phyloP scores from a whole-genome alignment of 53 echinoderm and acorn worm species.

The Echinarachnius parma region DNA sequence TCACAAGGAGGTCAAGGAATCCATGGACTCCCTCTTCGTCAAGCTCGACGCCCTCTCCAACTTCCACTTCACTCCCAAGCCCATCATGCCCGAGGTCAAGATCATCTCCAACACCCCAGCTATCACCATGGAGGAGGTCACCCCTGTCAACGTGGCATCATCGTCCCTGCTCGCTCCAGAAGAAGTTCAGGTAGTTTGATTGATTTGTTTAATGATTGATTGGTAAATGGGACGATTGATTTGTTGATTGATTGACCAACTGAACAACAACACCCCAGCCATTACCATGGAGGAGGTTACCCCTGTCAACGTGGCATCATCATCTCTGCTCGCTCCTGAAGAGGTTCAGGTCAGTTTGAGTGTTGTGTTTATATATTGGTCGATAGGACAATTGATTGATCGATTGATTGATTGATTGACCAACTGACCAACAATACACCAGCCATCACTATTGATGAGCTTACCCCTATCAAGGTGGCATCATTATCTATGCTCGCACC shows the following conservation, averaged over 20 bases:
- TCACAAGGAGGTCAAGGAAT: conserved; percentile 84
- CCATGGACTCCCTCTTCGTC: conserved; percentile 91
- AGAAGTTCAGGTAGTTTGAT: conserved; percentile 90
- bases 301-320: conserved; percentile 73
- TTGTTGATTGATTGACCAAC: too few species aligned
- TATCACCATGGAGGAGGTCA: conserved; percentile 92
- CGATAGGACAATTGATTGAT: too few species aligned
- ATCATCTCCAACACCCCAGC: conserved; percentile 87
- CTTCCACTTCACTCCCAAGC: conserved; percentile 90
- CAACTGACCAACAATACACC: too few species aligned
- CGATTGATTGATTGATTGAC: too few species aligned
- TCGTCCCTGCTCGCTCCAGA: conserved; percentile 85
- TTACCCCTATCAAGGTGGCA: conserved; percentile 73
- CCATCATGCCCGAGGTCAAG: conserved; percentile 89
- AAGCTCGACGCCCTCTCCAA: conserved; percentile 93
- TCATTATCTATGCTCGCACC: conserved; percentile 83
- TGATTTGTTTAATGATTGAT: too few species aligned
- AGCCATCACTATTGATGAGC: conserved; percentile 94
- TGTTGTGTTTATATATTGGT: too few species aligned
- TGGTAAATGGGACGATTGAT: too few species aligned
- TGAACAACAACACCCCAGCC: conserved; percentile 84
- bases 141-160: conserved; percentile 74
- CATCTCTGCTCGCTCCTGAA: conserved; percentile 84
- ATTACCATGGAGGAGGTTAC: conserved; percentile 95
- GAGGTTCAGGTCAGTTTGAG: conserved; percentile 96